Base-by-base conservation (phyloP, 2,888 invertebrate genomes). In the Polyommatus icarus region DNA sequence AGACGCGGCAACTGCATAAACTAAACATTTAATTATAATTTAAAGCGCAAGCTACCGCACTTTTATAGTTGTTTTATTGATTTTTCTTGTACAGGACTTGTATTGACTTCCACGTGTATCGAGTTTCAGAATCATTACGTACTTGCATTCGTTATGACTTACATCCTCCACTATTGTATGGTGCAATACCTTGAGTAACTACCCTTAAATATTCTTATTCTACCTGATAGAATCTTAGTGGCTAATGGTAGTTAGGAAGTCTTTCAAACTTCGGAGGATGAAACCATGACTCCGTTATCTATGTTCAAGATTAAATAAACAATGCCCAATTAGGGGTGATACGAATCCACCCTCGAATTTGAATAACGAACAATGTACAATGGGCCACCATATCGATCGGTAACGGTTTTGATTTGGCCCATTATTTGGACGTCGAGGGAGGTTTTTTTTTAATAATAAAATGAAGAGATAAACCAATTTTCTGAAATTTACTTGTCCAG, bases 371-470 rank as follows among this genome's bases (percentile, higher is more conserved):
- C 76, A 76, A 76, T 76, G 78, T 7, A 78, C 78, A 79, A 79
- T 80, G 72, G 50, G 73, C 80, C 78, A 73, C 71, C 71, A 78
- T 80, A 80, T 79, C 79, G 80, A 79, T 79, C 79, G n/a, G 50
- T 80, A 80, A 80, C 80, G 80, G 78, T 78, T 76, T 29, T 50
- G 76, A 75, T 75, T 50, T 75, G 24, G 20, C 46, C 36, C 73
- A 46, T 40, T 46, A 40, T 20, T 40, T 73, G 73, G 46, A 40
- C 40, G 20, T 73, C 46, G 73, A 73, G 73, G 73, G 54, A 15
- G 75, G 72, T 10, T 57, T 57, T 76, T 24, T 76, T 76, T 59
- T 59, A 61, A 12, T 24, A 15, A n/a, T 76, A 29, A 18, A 20
- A 8, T 24, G 8, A 61, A 20, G n/a, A 61, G 20, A 20, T 61